A percentile compares a stretch with the other conserved stretches of the same genome.
Conservation (phyloP, 2,888 invertebrate species). For the Brenthis daphne region DNA sequence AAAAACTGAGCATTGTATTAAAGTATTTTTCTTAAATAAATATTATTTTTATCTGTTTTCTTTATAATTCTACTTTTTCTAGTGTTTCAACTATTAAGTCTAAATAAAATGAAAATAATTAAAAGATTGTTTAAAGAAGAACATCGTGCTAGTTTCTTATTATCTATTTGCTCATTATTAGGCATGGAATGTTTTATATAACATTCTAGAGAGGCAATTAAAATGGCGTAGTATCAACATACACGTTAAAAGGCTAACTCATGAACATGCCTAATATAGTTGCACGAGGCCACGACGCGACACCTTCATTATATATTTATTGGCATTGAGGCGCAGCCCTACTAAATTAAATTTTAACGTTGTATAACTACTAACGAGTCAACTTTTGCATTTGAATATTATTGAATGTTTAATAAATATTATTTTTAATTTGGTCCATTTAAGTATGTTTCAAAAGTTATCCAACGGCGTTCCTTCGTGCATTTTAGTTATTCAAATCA, state of each 20-base stretch:
- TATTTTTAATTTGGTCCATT: no score
- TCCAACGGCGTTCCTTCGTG: no score
- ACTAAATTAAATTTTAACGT: conserved; percentile 1
- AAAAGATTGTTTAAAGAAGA: neutral
- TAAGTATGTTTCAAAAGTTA: no score
- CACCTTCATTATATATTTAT: conserved; percentile 48
- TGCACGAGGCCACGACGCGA: conserved; percentile 66
- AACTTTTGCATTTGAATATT: no score
- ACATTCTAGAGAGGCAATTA: conserved; percentile 67
- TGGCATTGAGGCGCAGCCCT: conserved; percentile 14
- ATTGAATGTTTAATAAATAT: no score
- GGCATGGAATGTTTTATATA: conserved; percentile 62
- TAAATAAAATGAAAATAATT: neutral
- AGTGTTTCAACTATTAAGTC: no score
- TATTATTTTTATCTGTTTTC: conserved; percentile 6
- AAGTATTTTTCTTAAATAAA: conserved; percentile 12
- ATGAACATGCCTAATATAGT: conserved; percentile 67
- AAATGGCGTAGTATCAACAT: conserved; percentile 52
- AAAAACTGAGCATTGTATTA: conserved; percentile 14
- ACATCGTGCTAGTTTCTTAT: neutral
- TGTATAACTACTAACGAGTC: no score
- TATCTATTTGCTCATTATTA: conserved; percentile 19
- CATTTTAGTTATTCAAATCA: no score
- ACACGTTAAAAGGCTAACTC: conserved; percentile 47
- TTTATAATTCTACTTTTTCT: neutral